Percentiles rank a stretch among this genome's conserved stretches.
phyloP scores from a whole-genome alignment of 1,140 invertebrate genomes.

The Steinernema feltiae region DNA sequence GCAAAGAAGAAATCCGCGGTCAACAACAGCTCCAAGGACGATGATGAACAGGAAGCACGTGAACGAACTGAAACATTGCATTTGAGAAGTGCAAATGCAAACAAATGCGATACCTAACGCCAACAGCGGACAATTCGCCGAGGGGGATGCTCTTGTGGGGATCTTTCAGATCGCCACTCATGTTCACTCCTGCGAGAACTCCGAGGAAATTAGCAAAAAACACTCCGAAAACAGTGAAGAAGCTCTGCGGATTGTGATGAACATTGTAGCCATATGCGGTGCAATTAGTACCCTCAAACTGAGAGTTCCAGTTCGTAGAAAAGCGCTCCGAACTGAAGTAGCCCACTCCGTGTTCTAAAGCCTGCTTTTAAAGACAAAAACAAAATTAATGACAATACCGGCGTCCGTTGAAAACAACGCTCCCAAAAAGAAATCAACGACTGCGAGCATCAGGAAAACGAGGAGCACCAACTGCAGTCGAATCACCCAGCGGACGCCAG shows the following conservation, averaged over 20 bases:
- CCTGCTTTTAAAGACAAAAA: slow-evolving; percentile 38
- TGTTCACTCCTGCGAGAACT: slow-evolving; percentile 82
- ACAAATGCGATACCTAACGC: no score
- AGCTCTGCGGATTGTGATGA: slow-evolving; percentile 63
- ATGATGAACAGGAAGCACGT: slow-evolving; percentile 81
- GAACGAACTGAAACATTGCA: slow-evolving; percentile 69
- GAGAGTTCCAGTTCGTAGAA: slow-evolving; percentile 73
- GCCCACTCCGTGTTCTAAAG: slow-evolving; percentile 72
- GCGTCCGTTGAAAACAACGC: slow-evolving; percentile 70
- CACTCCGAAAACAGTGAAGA: slow-evolving; percentile 88
- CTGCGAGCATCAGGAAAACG: slow-evolving; percentile 74
- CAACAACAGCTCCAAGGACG: slow-evolving; percentile 79
- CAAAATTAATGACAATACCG: slow-evolving; percentile 59
- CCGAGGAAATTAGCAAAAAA: slow-evolving; percentile 88
- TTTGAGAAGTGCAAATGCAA: slow-evolving; percentile 58
- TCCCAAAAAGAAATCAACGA: slow-evolving; percentile 79
- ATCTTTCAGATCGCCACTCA: slow-evolving; percentile 87
- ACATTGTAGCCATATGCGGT: slow-evolving; percentile 18
- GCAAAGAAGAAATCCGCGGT: slow-evolving; percentile 67
- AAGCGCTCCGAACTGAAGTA: slow-evolving; percentile 77
- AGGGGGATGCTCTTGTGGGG: slow-evolving; percentile 85
- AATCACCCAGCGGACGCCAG: slow-evolving; percentile 86
- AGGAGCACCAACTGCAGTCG: slow-evolving; percentile 80
- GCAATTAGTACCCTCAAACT: slow-evolving; percentile 69
- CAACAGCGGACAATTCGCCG: slow-evolving; percentile 82